Evolutionary conservation across 2,888 invertebrate genomes (phyloP).

Genomic region (Caenorhabditis sp.): DNA sequence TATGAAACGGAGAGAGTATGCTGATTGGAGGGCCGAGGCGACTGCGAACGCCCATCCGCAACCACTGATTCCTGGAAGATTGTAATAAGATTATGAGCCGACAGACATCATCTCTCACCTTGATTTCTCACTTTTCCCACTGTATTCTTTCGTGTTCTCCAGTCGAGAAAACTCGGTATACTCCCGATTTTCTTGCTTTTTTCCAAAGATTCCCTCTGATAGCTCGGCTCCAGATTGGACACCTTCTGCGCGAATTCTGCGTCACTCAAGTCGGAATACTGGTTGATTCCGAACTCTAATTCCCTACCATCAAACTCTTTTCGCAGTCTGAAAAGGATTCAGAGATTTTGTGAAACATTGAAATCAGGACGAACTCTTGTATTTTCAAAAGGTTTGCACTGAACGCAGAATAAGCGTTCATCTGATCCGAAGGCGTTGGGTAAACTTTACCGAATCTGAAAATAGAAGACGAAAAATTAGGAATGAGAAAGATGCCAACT

Average conservation of each 20-base stretch:
- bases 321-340: not conserved
- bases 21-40: not conserved
- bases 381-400: constrained; percentile 1
- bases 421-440: not conserved
- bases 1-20: not conserved
- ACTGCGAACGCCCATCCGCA: constrained; percentile 7
- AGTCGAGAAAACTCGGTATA: constrained; percentile 1
- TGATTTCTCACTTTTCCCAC: constrained; percentile 13
- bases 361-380: not conserved
- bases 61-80: not conserved
- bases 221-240: not conserved
- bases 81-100: not conserved
- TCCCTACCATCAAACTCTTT: not conserved
- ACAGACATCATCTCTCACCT: no score
- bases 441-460: constrained; percentile 8
- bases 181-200: not conserved
- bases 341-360: no score
- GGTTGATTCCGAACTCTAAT: constrained; percentile 12
- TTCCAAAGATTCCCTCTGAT: not conserved
- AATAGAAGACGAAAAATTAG: not conserved
- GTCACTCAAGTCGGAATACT: constrained; percentile 8
- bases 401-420: not conserved
- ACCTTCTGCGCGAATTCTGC: not conserved
- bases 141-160: constrained; percentile 1
- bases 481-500: not conserved